These are phyloP conservation scores for Plebejus melissa DNA, from an alignment of 2,888 invertebrate genomes.

Conservation along the genomic window DNA sequence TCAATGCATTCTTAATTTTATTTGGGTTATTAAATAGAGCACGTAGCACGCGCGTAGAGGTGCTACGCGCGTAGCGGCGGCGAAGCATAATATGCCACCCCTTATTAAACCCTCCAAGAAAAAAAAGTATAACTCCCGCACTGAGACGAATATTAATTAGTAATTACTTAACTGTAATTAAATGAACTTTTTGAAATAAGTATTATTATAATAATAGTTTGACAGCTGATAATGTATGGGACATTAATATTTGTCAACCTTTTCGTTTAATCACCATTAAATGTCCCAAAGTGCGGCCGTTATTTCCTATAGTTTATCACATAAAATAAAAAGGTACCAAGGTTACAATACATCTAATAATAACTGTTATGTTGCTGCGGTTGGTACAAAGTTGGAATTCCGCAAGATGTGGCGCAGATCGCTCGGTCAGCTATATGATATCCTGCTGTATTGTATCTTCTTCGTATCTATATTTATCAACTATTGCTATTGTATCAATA, in stretches of 20 bases:
- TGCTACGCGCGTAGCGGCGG: neutral
- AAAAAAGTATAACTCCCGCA: neutral
- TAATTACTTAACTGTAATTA: neutral
- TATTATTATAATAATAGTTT: too few species aligned
- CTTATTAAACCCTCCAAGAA: neutral
- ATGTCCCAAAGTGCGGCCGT: too few species aligned
- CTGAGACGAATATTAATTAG: neutral
- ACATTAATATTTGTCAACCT: too few species aligned
- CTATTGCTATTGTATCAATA: neutral
- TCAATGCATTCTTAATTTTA: neutral
- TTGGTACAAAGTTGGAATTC: constrained; percentile 11
- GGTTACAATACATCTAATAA: constrained; percentile 11
- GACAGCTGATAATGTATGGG: neutral
- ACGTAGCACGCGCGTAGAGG: neutral
- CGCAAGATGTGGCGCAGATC: constrained; percentile 23
- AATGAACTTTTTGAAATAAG: too few species aligned
- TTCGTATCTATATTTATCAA: neutral
- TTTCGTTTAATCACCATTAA: too few species aligned
- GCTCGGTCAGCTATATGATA: constrained; percentile 1
- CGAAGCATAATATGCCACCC: neutral
- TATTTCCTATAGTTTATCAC: neutral
- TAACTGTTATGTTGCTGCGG: constrained; percentile 15
- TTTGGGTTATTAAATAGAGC: neutral
- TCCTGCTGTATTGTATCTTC: neutral
- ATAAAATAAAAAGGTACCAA: constrained; percentile 17